phyloP scores from a whole-genome alignment of 2,797 vertebrate species.

The Dicrostonyx torquatus region DNA sequence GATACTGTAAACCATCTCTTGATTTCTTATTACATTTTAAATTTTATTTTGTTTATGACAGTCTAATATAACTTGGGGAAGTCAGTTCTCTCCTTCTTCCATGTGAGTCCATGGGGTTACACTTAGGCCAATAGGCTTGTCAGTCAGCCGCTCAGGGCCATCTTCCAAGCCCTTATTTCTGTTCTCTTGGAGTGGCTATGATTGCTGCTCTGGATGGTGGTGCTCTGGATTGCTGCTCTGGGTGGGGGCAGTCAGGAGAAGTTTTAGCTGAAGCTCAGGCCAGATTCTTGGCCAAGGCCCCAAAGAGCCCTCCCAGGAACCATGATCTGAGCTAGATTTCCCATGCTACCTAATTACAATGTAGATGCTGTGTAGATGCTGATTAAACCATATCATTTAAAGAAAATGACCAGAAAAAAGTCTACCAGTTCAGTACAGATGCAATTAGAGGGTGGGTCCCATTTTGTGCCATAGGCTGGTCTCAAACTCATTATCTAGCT shows the following conservation, averaged over 20 bases:
- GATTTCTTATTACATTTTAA: not conserved
- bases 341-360: not conserved
- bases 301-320: not conserved
- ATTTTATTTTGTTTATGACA: not conserved
- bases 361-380: not conserved
- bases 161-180: not conserved
- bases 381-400: not conserved
- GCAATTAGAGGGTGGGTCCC: not conserved
- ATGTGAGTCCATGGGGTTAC: not conserved
- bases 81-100: not conserved
- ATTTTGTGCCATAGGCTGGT: not conserved
- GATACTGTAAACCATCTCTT: not conserved
- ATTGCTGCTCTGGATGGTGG: not conserved
- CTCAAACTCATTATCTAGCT: not conserved
- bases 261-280: not conserved
- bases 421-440: not conserved
- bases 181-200: not conserved
- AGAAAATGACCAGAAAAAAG: not conserved
- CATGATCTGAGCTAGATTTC: not conserved
- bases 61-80: not conserved
- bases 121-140: not conserved
- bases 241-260: not conserved
- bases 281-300: not conserved
- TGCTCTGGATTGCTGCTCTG: not conserved
- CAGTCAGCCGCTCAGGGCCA: not conserved